Evolutionary conservation across 2,888 invertebrate species (phyloP).

Genomic region (Tineola bisselliella): DNA sequence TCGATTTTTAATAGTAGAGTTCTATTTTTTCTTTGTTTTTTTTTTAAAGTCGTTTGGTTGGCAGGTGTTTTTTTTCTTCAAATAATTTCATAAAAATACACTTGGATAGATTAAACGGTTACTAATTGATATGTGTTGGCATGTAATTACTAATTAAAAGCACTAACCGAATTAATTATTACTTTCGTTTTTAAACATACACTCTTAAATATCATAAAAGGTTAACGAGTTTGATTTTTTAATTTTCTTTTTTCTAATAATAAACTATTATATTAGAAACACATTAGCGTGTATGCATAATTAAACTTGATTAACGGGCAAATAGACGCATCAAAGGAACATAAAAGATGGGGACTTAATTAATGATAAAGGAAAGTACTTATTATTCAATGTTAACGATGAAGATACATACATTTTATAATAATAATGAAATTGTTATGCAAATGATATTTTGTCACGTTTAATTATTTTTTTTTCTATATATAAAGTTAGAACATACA

Average conservation of each 20-base stretch:
- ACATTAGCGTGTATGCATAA: not conserved
- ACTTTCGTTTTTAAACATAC: not conserved
- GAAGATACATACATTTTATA: too few species aligned
- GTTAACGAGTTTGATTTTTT: constrained; percentile 13
- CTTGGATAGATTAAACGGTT: not conserved
- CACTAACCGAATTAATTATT: not conserved
- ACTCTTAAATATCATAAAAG: not conserved
- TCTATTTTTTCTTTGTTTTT: not conserved
- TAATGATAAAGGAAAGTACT: not conserved
- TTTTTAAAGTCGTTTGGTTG: not conserved
- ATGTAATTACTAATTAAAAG: not conserved
- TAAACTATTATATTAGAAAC: not conserved
- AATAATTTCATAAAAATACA: not conserved
- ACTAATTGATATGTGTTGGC: not conserved
- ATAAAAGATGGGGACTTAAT: too few species aligned
- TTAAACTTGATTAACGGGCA: not conserved
- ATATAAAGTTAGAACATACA: too few species aligned
- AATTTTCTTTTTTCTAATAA: not conserved
- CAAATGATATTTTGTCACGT: constrained; percentile 14
- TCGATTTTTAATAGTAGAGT: constrained; percentile 9
- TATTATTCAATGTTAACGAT: constrained; percentile 16
- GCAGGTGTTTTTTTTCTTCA: constrained; percentile 7
- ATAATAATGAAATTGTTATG: too few species aligned
- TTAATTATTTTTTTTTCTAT: too few species aligned
- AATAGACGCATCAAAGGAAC: too few species aligned